Evolutionary conservation across 2,113 vertebrate genomes (phyloP), one percentile per base, ranked within the genome.

Genomic region (Hiodon alosoides): DNA sequence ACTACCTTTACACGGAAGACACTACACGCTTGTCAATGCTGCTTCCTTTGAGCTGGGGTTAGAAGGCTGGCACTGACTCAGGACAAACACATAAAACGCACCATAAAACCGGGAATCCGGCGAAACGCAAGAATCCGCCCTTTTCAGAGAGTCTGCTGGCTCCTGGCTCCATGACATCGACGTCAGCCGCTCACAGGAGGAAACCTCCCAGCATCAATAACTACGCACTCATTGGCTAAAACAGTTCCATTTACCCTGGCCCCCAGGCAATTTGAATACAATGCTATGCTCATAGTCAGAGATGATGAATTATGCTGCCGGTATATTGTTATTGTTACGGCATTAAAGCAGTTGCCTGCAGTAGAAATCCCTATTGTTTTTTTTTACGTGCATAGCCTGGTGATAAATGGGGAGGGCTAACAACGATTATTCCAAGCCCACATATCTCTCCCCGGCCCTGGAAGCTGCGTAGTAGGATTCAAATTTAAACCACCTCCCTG

Each of bases 371-470:
- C 48, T 50, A 17, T 66, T 69, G 65, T 60, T 17, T 17, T 6
- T 51, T 51, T 31, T 4, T 60, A 14, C 64, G 60, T 73, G 50
- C 50, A 68, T 16, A 69, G 46, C 31, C 53, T 57, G 52, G 58
- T 76, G 67, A 69, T 75, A 69, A 66, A 75, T 69, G 74, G 58
- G 7, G 47, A 50, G 48, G 47, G 7, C n/a, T 76, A 58, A 51
- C 31, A 57, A 14, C 61, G 66, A 62, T 50, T 58, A 53, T 17
- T 52, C 61, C 67, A 60, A 8, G 55, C 14, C n/a, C 8, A 10
- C 47, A n/a, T 5, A 61, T 9, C 57, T 50, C 46, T 72, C 31
- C 13, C 10, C 71, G 4, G 11, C 47, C n/a, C 50, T 62, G 50
- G 50, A 50, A 16, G 9, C 55, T 31, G 59, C 3, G 16, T 1